Evolutionary conservation across 2,888 invertebrate species (phyloP).

Genomic region (Panopea generosa): DNA sequence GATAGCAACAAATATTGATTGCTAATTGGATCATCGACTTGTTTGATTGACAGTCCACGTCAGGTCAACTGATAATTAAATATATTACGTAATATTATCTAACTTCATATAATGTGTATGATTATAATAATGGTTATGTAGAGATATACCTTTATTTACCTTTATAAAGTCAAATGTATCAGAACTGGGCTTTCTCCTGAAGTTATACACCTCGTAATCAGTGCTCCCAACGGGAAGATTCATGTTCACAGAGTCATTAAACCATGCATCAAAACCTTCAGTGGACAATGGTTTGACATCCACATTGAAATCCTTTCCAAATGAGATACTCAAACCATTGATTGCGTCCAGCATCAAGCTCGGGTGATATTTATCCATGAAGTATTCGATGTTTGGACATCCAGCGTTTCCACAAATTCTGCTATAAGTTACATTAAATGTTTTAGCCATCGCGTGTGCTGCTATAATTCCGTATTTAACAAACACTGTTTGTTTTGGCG

Average conservation of each 20-base stretch:
- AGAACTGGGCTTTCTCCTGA: neutral
- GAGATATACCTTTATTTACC: too few relatives aligned
- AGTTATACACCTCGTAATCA: neutral
- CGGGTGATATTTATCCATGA: neutral
- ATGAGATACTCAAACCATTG: neutral
- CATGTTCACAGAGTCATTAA: too few relatives aligned
- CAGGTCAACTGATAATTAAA: too few relatives aligned
- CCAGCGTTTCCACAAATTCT: neutral
- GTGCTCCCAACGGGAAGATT: neutral
- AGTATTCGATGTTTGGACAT: neutral
- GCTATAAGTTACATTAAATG: neutral
- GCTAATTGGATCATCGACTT: too few relatives aligned
- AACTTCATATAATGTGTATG: too few relatives aligned
- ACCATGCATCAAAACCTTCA: too few relatives aligned
- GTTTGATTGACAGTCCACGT: too few relatives aligned
- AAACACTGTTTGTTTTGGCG: conserved; percentile 19
- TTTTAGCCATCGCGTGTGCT: conserved; percentile 30
- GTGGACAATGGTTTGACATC: neutral
- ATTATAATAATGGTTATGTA: too few relatives aligned
- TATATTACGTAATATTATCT: too few relatives aligned
- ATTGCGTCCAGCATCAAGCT: neutral
- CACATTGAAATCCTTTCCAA: conserved; percentile 1
- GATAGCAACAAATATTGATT: too few relatives aligned
- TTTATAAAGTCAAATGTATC: conserved; percentile 11
- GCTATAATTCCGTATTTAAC: conserved; percentile 49